phyloP scores from a whole-genome alignment of 2,888 invertebrate species.

The Apoderus coryli region DNA sequence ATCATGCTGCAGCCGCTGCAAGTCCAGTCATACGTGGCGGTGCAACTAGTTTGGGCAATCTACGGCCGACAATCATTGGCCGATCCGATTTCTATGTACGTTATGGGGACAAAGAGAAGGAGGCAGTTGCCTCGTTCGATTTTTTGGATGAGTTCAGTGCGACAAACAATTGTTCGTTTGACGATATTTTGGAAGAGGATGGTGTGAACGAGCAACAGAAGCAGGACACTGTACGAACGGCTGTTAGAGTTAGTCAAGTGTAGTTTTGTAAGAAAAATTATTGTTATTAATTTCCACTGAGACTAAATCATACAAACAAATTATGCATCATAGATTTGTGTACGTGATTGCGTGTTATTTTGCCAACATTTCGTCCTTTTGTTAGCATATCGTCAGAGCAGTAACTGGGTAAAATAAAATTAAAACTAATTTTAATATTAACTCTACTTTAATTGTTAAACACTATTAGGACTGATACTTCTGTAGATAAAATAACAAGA shows the following conservation, averaged over 20 bases:
- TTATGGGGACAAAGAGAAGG: slow-evolving; percentile 61
- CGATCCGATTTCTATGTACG: slow-evolving; percentile 64
- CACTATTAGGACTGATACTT: no score
- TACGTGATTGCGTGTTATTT: no score
- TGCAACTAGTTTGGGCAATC: slow-evolving; percentile 32
- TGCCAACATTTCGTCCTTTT: no score
- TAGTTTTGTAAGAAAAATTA: slow-evolving; percentile 12
- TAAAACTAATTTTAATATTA: no score
- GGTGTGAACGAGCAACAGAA: slow-evolving; percentile 16
- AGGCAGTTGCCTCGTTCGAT: slow-evolving; percentile 66
- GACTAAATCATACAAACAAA: slow-evolving; percentile 21
- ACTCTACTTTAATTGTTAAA: no score
- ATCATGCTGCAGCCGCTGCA: slow-evolving; percentile 37
- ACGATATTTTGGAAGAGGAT: slow-evolving; percentile 24
- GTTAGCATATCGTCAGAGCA: no score
- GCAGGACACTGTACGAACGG: slow-evolving; percentile 11
- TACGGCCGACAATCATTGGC: slow-evolving; percentile 62
- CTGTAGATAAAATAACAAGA: no score
- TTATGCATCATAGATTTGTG: no score
- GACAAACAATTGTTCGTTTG: slow-evolving; percentile 23
- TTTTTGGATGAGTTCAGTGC: slow-evolving; percentile 53
- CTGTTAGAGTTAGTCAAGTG: slow-evolving; percentile 19
- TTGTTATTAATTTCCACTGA: no score
- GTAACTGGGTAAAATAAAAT: no score
- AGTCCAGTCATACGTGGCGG: slow-evolving; percentile 39